Evolutionary conservation across 1,140 invertebrate genomes (phyloP).

Genomic region (Coptotermes formosanus): DNA sequence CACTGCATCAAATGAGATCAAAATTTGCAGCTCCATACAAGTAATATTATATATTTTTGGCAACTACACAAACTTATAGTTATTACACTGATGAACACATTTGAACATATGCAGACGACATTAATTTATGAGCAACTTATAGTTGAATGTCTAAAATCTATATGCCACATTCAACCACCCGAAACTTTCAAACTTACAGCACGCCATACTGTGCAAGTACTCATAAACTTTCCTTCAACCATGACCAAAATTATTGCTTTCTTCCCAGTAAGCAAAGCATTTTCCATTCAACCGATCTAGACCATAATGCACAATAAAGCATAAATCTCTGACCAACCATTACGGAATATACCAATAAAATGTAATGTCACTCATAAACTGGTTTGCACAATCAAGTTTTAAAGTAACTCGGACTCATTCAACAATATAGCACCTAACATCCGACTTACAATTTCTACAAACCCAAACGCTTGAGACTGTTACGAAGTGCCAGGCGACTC

Average conservation of each 20-base stretch:
- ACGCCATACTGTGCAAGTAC: background rate
- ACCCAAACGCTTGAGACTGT: conserved; percentile 48
- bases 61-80: background rate
- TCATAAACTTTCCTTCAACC: background rate
- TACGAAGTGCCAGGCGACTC: conserved; percentile 37
- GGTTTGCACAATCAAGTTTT: background rate
- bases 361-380: background rate
- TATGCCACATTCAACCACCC: background rate
- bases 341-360: background rate
- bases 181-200: background rate
- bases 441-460: conserved; percentile 40
- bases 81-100: background rate
- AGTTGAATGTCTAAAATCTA: background rate
- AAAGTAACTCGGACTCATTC: background rate
- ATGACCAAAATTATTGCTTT: background rate
- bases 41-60: background rate
- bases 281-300: background rate
- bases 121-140: background rate
- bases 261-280: background rate
- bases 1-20: background rate
- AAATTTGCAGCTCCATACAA: background rate
- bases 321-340: background rate
- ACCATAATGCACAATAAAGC: background rate
- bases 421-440: background rate
- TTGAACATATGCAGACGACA: background rate